Evolutionary conservation across 2,797 vertebrate genomes (phyloP), one percentile per base, ranked within the genome.

Genomic region (Sternotherus odoratus): DNA sequence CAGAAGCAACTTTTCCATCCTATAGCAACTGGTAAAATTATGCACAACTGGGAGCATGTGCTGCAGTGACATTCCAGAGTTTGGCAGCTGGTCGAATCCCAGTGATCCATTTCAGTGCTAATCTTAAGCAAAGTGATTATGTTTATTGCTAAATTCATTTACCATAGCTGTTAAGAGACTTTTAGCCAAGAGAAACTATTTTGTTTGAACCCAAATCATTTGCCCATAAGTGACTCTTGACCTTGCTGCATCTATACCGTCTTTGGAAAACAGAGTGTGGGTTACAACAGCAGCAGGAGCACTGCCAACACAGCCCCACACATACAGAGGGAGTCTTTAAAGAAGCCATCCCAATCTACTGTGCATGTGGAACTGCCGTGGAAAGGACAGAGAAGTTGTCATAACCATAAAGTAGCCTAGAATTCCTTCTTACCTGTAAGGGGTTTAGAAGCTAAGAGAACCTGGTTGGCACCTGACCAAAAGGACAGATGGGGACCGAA

Each of bases 121-220:
- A 91, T 69, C 81, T 89, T 94, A 94, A 87, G 83, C 92, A 96
- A 95, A 95, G 92, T 79, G 88, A 94, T 95, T 94, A 93, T 15
- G 26, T 94, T 96, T 95, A 92, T 95, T 93, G 89, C 96, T 96
- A 93, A 96, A 97, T 97, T 96, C 97, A 95, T 97, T 97, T 95
- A 97, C 88, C 91, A 72, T 39, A 0, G 90, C 79, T 82, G 90
- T 81, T 79, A 89, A 83, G 24, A 79, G 94, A 77, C 96, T 96
- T 96, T 86, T 93, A 97, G 94, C 95, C 95, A 96, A 97, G 92
- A 97, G 95, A 81, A 95, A 96, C 85, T 95, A 83, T 39, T 88
- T 96, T 95, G 95, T 97, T 97, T 90, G 95, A 95, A 95, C 88
- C 74, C 79, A 96, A 91, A 92, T 95, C 93, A 95, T 96, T 85